Percentiles rank a stretch among this genome's conserved stretches.
Conservation (phyloP, 2,113 vertebrate genomes). For the Miniopterus natalensis region DNA sequence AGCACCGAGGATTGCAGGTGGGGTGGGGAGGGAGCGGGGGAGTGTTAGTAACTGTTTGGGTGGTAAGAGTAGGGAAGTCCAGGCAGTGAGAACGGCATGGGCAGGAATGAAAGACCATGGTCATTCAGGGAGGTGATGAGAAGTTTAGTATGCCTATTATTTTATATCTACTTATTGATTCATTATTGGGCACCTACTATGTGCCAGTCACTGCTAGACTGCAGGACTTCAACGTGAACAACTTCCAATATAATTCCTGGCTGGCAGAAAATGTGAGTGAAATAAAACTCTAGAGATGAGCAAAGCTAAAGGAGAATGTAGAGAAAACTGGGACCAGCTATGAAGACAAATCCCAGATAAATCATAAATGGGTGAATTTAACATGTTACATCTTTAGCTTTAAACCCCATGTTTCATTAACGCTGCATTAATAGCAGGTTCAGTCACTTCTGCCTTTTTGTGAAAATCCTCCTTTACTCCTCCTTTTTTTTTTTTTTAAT, state of each 20-base stretch:
- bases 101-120: background rate
- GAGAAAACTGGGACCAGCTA: background rate
- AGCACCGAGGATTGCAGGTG: background rate
- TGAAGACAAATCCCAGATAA: background rate
- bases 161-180: background rate
- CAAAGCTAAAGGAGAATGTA: background rate
- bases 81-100: background rate
- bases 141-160: background rate
- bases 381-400: background rate
- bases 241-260: background rate
- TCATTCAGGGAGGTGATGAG: background rate
- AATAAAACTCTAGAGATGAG: background rate
- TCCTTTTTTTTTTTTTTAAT: too few species aligned
- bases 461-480: background rate
- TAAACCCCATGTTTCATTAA: background rate
- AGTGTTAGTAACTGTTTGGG: too few species aligned
- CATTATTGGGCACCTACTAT: background rate
- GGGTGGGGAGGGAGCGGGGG: rapidly evolving
- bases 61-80: background rate
- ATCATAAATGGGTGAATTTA: background rate
- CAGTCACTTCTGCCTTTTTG: background rate
- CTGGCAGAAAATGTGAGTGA: background rate
- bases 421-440: background rate
- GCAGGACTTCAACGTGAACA: background rate
- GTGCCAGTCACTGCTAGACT: background rate